These are phyloP conservation scores for Stenopsyche tienmushanensis DNA, from an alignment of 1,140 invertebrate genomes.

Conservation along the genomic window DNA sequence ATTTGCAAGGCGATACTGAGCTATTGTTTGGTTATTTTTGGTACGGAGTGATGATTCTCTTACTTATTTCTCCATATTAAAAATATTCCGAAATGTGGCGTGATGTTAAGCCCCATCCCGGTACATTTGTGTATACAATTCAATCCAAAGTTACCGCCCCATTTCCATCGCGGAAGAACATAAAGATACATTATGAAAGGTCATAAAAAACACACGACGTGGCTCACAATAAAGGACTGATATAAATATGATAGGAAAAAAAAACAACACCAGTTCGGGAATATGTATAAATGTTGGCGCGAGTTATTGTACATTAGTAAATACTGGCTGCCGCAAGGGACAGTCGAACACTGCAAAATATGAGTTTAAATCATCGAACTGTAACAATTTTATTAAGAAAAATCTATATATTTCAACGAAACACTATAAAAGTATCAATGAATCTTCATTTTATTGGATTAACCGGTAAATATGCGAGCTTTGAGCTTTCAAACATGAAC, in stretches of 20 bases:
- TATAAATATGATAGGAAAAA: constrained; percentile 41
- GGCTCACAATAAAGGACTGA: constrained; percentile 38
- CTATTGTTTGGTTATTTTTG: too few species aligned
- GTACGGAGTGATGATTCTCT: too few species aligned
- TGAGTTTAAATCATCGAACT: too few species aligned
- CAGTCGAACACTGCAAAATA: constrained; percentile 13
- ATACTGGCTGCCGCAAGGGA: constrained; percentile 26
- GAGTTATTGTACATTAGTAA: constrained; percentile 39
- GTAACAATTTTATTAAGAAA: too few species aligned
- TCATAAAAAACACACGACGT: constrained; percentile 43
- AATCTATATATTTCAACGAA: too few species aligned
- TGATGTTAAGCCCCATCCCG: constrained; percentile 6
- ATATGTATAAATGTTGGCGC: constrained; percentile 38
- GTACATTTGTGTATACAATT: constrained; percentile 36
- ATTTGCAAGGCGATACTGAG: too few species aligned
- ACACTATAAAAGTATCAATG: too few species aligned
- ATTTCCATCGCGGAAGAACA: constrained; percentile 38
- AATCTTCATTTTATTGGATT: too few species aligned
- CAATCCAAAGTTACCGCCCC: constrained; percentile 41
- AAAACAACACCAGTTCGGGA: constrained; percentile 24
- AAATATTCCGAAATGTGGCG: neutral
- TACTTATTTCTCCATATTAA: too few species aligned
- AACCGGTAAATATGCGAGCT: too few species aligned
- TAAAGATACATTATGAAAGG: constrained; percentile 42
- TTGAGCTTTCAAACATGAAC: too few species aligned